phyloP scores from a whole-genome alignment of 2,888 invertebrate genomes.

The Gortyna flavago region DNA sequence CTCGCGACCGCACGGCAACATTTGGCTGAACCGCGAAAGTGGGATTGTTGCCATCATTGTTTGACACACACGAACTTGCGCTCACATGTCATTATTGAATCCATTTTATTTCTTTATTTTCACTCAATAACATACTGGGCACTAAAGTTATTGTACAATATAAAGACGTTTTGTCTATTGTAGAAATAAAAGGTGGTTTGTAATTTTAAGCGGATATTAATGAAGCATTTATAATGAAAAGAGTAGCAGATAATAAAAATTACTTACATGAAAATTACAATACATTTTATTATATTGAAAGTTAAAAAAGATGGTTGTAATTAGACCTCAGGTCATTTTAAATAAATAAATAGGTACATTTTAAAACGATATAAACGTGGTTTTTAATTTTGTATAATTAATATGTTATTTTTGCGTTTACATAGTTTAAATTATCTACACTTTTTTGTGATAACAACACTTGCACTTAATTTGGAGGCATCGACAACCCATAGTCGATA shows the following conservation, averaged over 20 bases:
- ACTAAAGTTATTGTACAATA: conserved; percentile 63
- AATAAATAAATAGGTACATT: too few species aligned
- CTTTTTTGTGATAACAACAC: too few species aligned
- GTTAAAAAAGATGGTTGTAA: neutral
- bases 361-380: too few species aligned
- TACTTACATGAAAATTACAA: neutral
- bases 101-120: conserved; percentile 74
- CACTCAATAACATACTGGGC: conserved; percentile 66
- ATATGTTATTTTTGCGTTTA: neutral
- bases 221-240: conserved; percentile 25
- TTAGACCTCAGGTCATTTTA: neutral
- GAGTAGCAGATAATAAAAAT: neutral
- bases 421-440: neutral
- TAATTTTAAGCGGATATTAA: conserved; percentile 16
- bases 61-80: conserved; percentile 76
- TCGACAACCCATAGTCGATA: conserved; percentile 11
- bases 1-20: conserved; percentile 75
- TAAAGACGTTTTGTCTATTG: conserved; percentile 72
- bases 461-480: neutral
- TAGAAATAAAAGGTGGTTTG: conserved; percentile 25
- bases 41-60: conserved; percentile 80
- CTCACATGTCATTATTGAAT: conserved; percentile 76
- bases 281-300: neutral
- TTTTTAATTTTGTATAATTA: neutral
- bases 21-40: conserved; percentile 85